These are phyloP conservation scores for Thymelicus sylvestris DNA, from an alignment of 2,888 invertebrate genomes.

Conservation along the genomic window DNA sequence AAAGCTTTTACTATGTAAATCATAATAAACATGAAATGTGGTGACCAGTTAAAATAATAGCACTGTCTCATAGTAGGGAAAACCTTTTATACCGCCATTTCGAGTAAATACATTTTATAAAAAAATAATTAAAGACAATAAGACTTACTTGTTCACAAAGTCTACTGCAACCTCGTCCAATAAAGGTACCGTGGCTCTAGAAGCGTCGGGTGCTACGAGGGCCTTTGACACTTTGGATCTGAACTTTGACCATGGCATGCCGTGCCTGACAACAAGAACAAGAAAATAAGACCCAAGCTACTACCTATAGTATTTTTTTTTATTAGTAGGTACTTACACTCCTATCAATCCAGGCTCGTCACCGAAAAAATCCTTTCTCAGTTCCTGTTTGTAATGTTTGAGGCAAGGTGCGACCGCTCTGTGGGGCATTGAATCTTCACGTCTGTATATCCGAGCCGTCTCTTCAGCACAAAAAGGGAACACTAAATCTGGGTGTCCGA, in stretches of 20 bases:
- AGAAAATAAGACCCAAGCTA: not conserved
- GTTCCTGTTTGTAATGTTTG: conserved; percentile 88
- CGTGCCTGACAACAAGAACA: conserved; percentile 86
- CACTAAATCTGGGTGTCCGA: conserved; percentile 90
- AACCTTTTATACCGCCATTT: too few species aligned
- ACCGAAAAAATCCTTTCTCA: conserved; percentile 88
- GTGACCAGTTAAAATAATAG: too few species aligned
- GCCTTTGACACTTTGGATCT: conserved; percentile 93
- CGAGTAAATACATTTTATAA: too few species aligned
- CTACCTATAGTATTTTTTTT: too few species aligned
- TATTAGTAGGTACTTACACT: conserved; percentile 89
- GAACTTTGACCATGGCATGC: conserved; percentile 93
- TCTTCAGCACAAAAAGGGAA: conserved; percentile 90
- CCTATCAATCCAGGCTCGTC: conserved; percentile 90
- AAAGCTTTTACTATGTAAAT: too few species aligned
- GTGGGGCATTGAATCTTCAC: conserved; percentile 88
- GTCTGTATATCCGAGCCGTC: conserved; percentile 88
- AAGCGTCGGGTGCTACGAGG: conserved; percentile 91
- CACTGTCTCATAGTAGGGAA: too few species aligned
- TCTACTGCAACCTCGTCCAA: conserved; percentile 91
- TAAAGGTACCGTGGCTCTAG: conserved; percentile 89
- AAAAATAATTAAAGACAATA: not conserved
- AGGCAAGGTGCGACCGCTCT: conserved; percentile 90
- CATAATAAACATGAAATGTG: too few species aligned
- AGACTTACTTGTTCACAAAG: conserved; percentile 87